These are phyloP conservation scores for Subacronicta megacephala DNA, from an alignment of 2,888 invertebrate species.

Conservation along the genomic window DNA sequence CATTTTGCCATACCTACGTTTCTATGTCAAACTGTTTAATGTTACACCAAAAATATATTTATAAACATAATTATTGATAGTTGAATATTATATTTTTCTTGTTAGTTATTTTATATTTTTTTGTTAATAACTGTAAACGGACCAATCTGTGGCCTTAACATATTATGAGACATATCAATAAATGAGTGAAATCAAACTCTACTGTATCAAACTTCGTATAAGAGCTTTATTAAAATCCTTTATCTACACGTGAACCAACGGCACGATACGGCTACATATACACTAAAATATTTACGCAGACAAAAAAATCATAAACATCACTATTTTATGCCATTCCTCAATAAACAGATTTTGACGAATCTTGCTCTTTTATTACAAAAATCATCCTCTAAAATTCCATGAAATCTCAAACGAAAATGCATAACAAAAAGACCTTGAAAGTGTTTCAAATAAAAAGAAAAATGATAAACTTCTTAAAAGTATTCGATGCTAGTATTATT, in stretches of 20 bases:
- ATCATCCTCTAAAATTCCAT: constrained; percentile 8
- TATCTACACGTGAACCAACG: constrained; percentile 65
- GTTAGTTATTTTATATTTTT: constrained; percentile 52
- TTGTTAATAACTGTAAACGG: constrained; percentile 58
- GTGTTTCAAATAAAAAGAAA: neutral
- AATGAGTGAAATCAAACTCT: constrained; percentile 59
- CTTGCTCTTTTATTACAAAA: constrained; percentile 62
- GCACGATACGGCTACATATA: constrained; percentile 61
- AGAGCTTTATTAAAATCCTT: constrained; percentile 70
- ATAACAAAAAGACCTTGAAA: constrained; percentile 8
- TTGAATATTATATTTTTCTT: constrained; percentile 52
- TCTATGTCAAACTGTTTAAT: constrained; percentile 23
- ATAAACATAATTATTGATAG: constrained; percentile 47
- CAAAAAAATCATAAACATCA: constrained; percentile 61
- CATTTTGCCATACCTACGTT: constrained; percentile 11
- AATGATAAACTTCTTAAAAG: neutral
- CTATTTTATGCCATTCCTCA: constrained; percentile 78
- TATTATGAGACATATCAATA: constrained; percentile 62
- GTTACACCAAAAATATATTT: constrained; percentile 26
- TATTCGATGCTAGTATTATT: neutral
- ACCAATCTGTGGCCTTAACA: constrained; percentile 64
- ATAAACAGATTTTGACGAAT: constrained; percentile 74
- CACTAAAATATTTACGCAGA: constrained; percentile 64
- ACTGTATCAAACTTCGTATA: constrained; percentile 61
- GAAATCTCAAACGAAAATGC: neutral